Evolutionary conservation across 2,113 vertebrate species (phyloP).

Genomic region (Upupa epops): DNA sequence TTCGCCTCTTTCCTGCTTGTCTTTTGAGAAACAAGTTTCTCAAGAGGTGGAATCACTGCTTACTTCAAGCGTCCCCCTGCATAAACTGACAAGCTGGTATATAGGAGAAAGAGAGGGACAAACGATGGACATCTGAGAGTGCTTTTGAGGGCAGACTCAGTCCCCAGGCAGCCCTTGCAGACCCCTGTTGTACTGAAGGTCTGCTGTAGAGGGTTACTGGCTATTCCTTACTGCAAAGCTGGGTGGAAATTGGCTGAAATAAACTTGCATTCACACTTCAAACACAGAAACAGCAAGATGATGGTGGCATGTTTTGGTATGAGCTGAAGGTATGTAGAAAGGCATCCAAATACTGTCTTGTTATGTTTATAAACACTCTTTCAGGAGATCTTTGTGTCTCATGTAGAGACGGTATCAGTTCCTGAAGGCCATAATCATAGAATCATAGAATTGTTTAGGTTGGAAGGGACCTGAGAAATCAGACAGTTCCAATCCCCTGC

Average conservation of each 20-base stretch:
- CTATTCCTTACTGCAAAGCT: neutral
- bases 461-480: no score
- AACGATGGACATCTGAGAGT: neutral
- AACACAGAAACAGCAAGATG: neutral
- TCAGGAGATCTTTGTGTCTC: neutral
- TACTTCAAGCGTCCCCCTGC: neutral
- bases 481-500: no score
- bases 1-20: neutral
- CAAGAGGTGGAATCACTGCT: accelerated
- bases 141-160: accelerated
- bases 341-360: neutral
- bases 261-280: neutral
- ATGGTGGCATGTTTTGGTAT: neutral
- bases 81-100: neutral
- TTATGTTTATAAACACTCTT: neutral
- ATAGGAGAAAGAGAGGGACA: neutral
- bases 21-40: neutral
- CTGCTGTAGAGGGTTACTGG: neutral
- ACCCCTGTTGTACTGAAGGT: accelerated
- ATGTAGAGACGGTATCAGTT: neutral
- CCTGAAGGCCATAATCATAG: neutral
- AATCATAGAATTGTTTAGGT: no score
- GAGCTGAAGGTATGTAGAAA: neutral
- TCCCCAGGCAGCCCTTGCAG: neutral
- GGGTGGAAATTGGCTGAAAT: neutral